These are phyloP conservation scores for Heliconius congener DNA, from an alignment of 1,140 invertebrate species.

Conservation along the genomic window DNA sequence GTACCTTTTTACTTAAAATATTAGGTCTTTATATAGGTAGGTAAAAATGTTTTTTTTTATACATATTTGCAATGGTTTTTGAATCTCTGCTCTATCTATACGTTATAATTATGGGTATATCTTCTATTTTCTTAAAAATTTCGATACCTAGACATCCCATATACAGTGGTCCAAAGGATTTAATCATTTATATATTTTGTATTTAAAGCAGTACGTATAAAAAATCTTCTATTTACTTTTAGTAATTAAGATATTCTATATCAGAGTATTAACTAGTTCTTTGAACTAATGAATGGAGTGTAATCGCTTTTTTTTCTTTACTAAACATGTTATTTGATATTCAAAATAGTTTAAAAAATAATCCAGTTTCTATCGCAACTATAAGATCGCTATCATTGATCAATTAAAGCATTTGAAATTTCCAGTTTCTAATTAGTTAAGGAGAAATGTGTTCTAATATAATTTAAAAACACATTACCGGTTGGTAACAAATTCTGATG, in stretches of 20 bases:
- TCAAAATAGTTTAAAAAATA: not conserved
- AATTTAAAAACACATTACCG: not conserved
- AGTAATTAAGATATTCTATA: not conserved
- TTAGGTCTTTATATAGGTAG: too few species aligned
- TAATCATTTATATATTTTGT: too few species aligned
- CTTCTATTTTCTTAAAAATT: too few species aligned
- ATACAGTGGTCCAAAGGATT: too few species aligned
- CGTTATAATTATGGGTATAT: too few species aligned
- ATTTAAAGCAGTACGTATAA: too few species aligned
- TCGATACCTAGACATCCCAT: too few species aligned
- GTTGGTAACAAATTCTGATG: not conserved
- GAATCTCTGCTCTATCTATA: not conserved
- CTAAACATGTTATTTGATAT: not conserved
- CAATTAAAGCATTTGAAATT: not conserved
- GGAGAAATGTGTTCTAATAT: not conserved
- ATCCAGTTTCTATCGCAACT: not conserved
- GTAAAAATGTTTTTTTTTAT: too few species aligned
- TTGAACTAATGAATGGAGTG: not conserved
- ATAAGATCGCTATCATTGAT: not conserved
- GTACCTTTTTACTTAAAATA: too few species aligned
- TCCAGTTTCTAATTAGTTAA: conserved; percentile 5
- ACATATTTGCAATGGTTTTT: not conserved
- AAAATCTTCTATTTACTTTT: not conserved
- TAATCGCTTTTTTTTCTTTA: too few species aligned
- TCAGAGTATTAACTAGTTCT: not conserved